Conservation (phyloP, 2,888 invertebrate species). For the Andrena haemorrhoa region DNA sequence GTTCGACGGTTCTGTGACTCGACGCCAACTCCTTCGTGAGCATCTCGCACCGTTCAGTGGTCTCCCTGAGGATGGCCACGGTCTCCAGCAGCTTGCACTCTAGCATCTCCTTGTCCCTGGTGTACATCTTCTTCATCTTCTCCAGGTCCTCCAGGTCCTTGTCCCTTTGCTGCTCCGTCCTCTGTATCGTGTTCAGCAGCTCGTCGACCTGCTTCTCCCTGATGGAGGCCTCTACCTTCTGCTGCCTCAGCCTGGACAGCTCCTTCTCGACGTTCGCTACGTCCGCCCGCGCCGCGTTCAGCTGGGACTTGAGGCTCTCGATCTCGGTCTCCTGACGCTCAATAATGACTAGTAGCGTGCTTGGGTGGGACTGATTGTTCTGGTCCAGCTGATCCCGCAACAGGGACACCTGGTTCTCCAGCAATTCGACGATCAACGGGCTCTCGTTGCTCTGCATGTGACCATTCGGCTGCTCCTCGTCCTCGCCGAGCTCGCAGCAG, state of each 20-base stretch:
- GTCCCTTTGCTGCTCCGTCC: constrained; percentile 91
- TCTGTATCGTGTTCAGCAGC: constrained; percentile 90
- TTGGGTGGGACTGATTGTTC: constrained; percentile 78
- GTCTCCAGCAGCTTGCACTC: constrained; percentile 89
- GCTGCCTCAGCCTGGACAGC: constrained; percentile 89
- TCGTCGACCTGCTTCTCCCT: constrained; percentile 92
- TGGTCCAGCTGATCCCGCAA: constrained; percentile 79
- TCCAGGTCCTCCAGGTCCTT: constrained; percentile 89
- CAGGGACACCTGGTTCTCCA: constrained; percentile 80
- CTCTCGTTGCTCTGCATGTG: constrained; percentile 75
- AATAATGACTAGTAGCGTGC: constrained; percentile 84
- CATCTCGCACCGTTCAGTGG: constrained; percentile 88
- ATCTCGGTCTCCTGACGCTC: constrained; percentile 90
- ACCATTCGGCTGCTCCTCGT: constrained; percentile 85
- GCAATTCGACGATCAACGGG: constrained; percentile 80
- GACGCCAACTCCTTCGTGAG: constrained; percentile 89
- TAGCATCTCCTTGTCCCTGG: constrained; percentile 89
- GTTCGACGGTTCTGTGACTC: constrained; percentile 89
- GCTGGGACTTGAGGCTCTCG: constrained; percentile 90
- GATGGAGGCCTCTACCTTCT: constrained; percentile 89
- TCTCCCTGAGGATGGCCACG: constrained; percentile 89
- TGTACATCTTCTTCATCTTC: constrained; percentile 87
- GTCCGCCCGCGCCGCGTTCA: constrained; percentile 88
- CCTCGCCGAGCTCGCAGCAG: constrained; percentile 86
- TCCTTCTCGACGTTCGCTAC: constrained; percentile 90